These are phyloP conservation scores for Lochmaea crataegi DNA, from an alignment of 2,888 invertebrate species.

Conservation along the genomic window DNA sequence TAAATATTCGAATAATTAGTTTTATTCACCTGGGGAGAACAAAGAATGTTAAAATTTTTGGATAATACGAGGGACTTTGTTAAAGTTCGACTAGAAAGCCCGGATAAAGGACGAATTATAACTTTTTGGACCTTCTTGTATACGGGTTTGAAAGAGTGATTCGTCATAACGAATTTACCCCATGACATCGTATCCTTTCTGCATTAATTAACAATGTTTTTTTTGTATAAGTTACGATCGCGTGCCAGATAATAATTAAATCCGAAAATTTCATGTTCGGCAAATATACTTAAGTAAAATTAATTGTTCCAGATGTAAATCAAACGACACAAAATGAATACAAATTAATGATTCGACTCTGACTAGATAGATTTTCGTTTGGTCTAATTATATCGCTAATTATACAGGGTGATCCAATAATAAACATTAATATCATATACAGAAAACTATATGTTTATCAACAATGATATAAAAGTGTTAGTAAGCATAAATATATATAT, in stretches of 20 bases:
- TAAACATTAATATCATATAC: no score
- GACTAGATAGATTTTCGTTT: conserved; percentile 10
- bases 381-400: no score
- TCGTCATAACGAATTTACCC: conserved; percentile 29
- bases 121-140: neutral
- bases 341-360: neutral
- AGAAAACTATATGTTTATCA: no score
- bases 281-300: conserved; percentile 41
- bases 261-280: conserved; percentile 38
- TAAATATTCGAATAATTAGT: no score
- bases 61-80: no score
- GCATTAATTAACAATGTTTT: conserved; percentile 33
- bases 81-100: no score
- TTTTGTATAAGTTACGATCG: conserved; percentile 37
- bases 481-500: no score
- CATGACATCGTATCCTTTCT: conserved; percentile 32
- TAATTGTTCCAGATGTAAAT: conserved; percentile 39
- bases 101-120: no score
- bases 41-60: no score
- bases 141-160: conserved; percentile 18
- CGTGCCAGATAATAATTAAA: conserved; percentile 37
- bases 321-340: conserved; percentile 24
- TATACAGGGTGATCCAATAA: no score
- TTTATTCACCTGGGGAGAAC: no score
- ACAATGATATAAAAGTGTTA: no score